Evolutionary conservation across 2,113 vertebrate genomes (phyloP).

Genomic region (Hydrochoerus hydrochaeris): DNA sequence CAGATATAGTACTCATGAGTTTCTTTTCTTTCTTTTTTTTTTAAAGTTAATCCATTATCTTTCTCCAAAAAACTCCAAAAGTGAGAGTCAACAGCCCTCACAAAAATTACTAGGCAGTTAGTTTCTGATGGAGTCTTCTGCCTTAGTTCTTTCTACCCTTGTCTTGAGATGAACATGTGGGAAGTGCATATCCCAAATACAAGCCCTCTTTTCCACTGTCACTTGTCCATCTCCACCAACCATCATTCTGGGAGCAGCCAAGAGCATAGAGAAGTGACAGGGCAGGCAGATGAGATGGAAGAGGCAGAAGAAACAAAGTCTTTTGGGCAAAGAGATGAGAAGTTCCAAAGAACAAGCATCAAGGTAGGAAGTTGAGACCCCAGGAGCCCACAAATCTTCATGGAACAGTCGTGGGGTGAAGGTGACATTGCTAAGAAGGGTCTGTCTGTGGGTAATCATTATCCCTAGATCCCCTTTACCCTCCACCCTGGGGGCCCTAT

Average conservation of each 20-base stretch:
- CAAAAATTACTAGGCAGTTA: slow-evolving; percentile 37
- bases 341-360: background rate
- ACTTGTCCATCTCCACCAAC: background rate
- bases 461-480: background rate
- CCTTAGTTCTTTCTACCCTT: background rate
- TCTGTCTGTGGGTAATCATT: background rate
- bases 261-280: background rate
- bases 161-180: background rate
- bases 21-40: slow-evolving; percentile 24
- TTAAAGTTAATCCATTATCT: background rate
- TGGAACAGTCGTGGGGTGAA: background rate
- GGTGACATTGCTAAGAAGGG: background rate
- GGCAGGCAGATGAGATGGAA: background rate
- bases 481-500: background rate
- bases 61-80: background rate
- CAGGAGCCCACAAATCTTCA: background rate
- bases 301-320: background rate
- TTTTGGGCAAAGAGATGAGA: background rate
- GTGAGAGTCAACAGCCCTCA: background rate
- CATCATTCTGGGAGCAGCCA: background rate
- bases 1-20: background rate
- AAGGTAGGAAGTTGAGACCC: background rate
- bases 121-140: background rate
- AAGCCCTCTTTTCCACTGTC: background rate
- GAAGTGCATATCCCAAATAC: background rate